These are phyloP conservation scores for Hemicrepidius hirtus DNA, from an alignment of 2,888 invertebrate species.

Conservation along the genomic window DNA sequence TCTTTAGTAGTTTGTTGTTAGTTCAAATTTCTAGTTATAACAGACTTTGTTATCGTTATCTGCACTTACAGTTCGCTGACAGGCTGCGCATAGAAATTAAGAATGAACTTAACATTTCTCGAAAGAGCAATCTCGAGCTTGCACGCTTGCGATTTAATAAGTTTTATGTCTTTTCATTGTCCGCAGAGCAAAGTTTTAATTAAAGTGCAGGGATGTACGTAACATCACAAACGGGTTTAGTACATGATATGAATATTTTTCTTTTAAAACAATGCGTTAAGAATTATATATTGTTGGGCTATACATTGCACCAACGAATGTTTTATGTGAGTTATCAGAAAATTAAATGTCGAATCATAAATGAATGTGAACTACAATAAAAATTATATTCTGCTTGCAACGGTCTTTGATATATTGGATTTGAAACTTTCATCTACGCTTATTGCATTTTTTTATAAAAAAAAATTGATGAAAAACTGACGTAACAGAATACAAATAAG, in stretches of 20 bases:
- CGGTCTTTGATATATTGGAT: too few species aligned
- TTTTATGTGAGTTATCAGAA: too few species aligned
- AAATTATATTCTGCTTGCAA: too few species aligned
- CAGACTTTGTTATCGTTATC: constrained; percentile 42
- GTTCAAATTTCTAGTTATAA: constrained; percentile 21
- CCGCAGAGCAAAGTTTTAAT: constrained; percentile 65
- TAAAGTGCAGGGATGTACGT: constrained; percentile 46
- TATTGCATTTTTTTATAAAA: too few species aligned
- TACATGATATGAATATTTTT: constrained; percentile 50
- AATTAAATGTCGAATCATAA: too few species aligned
- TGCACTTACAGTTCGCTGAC: constrained; percentile 58
- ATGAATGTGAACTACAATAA: too few species aligned
- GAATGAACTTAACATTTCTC: constrained; percentile 64
- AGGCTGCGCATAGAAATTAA: constrained; percentile 64
- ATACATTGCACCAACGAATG: not conserved
- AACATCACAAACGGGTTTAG: constrained; percentile 46
- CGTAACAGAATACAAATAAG: too few species aligned
- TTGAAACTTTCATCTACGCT: too few species aligned
- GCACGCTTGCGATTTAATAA: constrained; percentile 67
- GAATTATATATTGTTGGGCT: constrained; percentile 8
- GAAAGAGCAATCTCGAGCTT: constrained; percentile 67
- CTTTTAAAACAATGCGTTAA: constrained; percentile 8
- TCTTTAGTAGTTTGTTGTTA: not conserved
- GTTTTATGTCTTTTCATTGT: constrained; percentile 64
- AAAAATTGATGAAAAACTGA: too few species aligned